These are phyloP conservation scores for Anneissia japonica DNA, from an alignment of 35 echinoderm and acorn worm genomes.

Conservation along the genomic window DNA sequence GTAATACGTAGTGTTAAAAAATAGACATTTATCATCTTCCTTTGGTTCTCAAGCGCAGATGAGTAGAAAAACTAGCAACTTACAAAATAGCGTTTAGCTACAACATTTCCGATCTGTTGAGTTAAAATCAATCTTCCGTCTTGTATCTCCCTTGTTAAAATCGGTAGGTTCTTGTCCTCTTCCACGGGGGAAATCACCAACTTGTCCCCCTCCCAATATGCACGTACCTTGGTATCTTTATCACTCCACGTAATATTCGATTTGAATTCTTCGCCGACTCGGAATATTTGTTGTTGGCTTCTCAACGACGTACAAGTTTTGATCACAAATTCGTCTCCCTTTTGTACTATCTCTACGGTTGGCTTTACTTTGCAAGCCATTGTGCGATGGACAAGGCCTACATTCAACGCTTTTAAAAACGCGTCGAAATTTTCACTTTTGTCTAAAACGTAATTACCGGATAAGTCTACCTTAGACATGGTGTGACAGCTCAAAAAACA, in stretches of 20 bases:
- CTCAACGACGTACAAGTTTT: not conserved
- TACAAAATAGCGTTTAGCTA: not conserved
- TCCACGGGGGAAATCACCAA: not conserved
- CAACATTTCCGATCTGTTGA: not conserved
- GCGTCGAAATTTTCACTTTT: conserved; percentile 17
- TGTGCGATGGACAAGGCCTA: not conserved
- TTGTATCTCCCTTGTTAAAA: not conserved
- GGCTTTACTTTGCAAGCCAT: not conserved
- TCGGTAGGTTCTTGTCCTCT: not conserved
- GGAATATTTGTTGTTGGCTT: not conserved
- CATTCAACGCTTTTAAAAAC: not conserved
- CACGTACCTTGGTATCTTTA: not conserved
- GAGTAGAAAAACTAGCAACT: not conserved
- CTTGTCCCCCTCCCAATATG: not conserved
- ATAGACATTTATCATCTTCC: too few species aligned
- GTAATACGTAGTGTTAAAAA: too few species aligned
- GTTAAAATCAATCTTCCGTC: not conserved
- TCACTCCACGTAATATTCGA: not conserved
- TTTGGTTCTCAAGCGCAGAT: too few species aligned
- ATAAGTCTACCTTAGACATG: not conserved
- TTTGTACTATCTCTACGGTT: not conserved
- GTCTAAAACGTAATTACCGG: not conserved
- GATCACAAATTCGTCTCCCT: not conserved
- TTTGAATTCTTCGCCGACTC: not conserved
- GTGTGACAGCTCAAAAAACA: not conserved